Percentiles rank a stretch among this genome's conserved stretches.
These are phyloP conservation scores for Callaeas wilsoni DNA, from an alignment of 2,113 vertebrate genomes.

Conservation along the genomic window DNA sequence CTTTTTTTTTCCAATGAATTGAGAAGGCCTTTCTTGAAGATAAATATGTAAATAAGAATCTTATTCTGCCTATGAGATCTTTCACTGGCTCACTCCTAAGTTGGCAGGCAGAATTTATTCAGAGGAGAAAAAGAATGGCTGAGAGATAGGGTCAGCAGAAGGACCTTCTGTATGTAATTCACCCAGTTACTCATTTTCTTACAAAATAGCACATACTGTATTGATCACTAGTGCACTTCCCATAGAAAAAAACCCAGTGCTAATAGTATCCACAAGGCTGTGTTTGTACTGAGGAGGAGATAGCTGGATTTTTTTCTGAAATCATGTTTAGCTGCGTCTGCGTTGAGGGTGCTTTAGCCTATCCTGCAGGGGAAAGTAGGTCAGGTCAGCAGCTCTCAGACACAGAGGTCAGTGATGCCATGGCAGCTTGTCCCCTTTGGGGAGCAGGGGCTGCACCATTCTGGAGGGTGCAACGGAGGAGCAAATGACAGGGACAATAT, in stretches of 20 bases:
- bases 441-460: not conserved
- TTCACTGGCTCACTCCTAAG: not conserved
- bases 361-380: not conserved
- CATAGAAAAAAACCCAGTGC: not conserved
- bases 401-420: not conserved
- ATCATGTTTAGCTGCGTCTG: not conserved
- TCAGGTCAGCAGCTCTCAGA: not conserved
- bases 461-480: accelerated
- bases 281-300: not conserved
- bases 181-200: not conserved
- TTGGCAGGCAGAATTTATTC: not conserved
- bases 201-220: not conserved
- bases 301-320: not conserved
- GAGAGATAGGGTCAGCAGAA: not conserved
- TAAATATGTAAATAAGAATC: not conserved
- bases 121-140: not conserved
- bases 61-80: not conserved
- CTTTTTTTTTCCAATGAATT: not conserved
- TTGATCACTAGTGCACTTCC: not conserved
- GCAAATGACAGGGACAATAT: not conserved
- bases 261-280: not conserved
- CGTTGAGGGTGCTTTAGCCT: not conserved
- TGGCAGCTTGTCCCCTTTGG: not conserved
- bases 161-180: not conserved
- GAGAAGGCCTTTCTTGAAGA: not conserved